These are phyloP conservation scores for Chitala chitala DNA, from an alignment of 2,113 vertebrate species.

Conservation along the genomic window DNA sequence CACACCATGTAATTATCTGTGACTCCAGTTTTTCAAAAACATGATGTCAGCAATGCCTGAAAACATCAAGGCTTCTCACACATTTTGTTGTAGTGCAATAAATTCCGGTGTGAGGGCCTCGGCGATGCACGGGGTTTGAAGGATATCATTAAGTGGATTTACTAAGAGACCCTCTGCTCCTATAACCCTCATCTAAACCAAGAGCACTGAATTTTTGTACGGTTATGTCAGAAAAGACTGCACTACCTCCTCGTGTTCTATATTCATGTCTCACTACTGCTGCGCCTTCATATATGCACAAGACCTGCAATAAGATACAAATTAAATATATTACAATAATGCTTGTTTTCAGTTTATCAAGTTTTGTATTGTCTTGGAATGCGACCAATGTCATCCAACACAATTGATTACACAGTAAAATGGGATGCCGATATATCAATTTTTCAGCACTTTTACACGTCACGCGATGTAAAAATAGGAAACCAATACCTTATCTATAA, in stretches of 20 bases:
- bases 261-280: no score
- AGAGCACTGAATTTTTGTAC: no score
- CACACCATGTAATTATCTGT: neutral
- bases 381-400: conserved; percentile 1
- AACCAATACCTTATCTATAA: neutral
- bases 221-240: no score
- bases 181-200: no score
- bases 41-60: neutral
- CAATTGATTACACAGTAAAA: neutral
- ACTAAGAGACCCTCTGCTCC: no score
- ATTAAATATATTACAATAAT: conserved; percentile 18
- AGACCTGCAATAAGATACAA: conserved; percentile 8
- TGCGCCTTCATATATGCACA: no score
- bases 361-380: neutral
- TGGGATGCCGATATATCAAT: conserved; percentile 4
- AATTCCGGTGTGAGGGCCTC: neutral
- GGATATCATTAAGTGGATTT: neutral
- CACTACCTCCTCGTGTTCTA: no score
- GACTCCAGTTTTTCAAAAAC: neutral
- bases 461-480: neutral
- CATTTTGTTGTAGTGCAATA: neutral
- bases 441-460: neutral
- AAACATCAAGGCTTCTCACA: neutral
- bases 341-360: neutral
- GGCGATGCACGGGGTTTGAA: neutral